These are phyloP conservation scores for Saturnia pavonia DNA, from an alignment of 2,888 invertebrate genomes.

Conservation along the genomic window DNA sequence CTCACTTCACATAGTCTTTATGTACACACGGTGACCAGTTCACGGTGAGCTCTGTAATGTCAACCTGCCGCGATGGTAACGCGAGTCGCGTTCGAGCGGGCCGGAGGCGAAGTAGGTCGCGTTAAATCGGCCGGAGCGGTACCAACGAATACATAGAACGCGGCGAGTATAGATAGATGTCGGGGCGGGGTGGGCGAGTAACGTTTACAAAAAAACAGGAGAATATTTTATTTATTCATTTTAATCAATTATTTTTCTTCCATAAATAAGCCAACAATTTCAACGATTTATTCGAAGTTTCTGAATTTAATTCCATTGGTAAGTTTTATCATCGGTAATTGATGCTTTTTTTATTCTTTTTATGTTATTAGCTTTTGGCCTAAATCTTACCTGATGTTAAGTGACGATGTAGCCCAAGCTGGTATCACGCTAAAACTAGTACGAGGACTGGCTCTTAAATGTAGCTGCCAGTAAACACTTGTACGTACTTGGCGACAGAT, in stretches of 20 bases:
- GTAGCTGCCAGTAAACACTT: no score
- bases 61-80: slow-evolving; percentile 51
- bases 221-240: slow-evolving; percentile 25
- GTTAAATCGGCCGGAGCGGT: slow-evolving; percentile 68
- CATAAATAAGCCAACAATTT: not conserved
- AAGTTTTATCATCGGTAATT: no score
- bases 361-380: no score
- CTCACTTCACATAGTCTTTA: slow-evolving; percentile 68
- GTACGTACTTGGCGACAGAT: no score
- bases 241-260: not conserved
- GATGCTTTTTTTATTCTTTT: no score
- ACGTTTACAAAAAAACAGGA: slow-evolving; percentile 46
- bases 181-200: slow-evolving; percentile 71
- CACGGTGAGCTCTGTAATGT: slow-evolving; percentile 53
- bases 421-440: no score
- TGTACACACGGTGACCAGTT: slow-evolving; percentile 56
- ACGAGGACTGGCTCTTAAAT: no score
- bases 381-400: no score
- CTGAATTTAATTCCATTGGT: not conserved
- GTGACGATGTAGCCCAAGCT: no score
- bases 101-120: slow-evolving; percentile 60
- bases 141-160: slow-evolving; percentile 78
- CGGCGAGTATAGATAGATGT: slow-evolving; percentile 65
- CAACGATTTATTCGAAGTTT: not conserved
- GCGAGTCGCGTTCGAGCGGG: slow-evolving; percentile 45